phyloP scores from a whole-genome alignment of 1,140 invertebrate species.

The Drosophila melanogaster region DNA sequence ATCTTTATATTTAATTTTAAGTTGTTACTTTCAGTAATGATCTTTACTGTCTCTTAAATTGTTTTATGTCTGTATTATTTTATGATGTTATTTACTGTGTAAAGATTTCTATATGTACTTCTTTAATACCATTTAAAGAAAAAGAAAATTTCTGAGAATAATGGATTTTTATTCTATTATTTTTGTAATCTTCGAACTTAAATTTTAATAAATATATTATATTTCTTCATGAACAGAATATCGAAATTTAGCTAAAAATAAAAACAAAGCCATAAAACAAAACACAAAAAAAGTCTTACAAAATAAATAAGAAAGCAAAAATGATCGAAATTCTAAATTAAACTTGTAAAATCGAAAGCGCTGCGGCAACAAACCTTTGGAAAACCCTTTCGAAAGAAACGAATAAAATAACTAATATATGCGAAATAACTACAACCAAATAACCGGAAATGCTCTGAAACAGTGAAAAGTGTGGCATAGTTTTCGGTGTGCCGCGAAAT shows the following conservation, averaged over 20 bases:
- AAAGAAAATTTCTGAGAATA: too few species aligned
- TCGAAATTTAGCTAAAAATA: conserved; percentile 3
- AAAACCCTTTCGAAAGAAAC: conserved; percentile 24
- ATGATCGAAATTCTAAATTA: conserved; percentile 50
- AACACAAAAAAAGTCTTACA: neutral
- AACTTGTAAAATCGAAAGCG: conserved; percentile 55
- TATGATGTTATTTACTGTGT: too few species aligned
- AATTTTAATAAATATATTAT: neutral
- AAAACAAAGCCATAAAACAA: neutral
- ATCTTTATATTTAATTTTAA: neutral
- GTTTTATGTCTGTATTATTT: too few species aligned
- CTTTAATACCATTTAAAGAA: too few species aligned
- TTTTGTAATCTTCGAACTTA: neutral
- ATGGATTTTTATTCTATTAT: neutral
- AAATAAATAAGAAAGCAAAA: conserved; percentile 13
- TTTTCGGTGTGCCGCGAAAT: conserved; percentile 22
- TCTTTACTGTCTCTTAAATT: too few species aligned
- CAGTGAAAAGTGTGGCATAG: conserved; percentile 47
- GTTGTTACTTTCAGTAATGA: too few species aligned
- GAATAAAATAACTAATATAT: conserved; percentile 24
- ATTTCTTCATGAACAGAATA: conserved; percentile 13
- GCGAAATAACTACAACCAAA: conserved; percentile 3
- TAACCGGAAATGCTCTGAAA: conserved; percentile 43
- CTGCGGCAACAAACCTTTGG: conserved; percentile 69
- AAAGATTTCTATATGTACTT: too few species aligned